Conservation (phyloP, 1,140 invertebrate genomes). For the Drosophila virilis region DNA sequence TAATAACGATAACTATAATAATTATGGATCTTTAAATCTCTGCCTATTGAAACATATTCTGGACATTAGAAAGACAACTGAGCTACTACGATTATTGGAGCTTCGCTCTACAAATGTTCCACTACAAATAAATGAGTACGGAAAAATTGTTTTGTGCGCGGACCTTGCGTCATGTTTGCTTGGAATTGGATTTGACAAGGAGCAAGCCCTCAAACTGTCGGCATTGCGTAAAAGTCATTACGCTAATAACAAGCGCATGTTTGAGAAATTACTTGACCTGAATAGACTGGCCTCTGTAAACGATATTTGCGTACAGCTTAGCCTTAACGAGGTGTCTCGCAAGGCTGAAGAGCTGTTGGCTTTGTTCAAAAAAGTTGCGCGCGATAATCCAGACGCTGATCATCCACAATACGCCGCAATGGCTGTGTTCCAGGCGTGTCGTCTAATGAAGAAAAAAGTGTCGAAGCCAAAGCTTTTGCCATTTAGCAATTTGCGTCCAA, state of each 20-base stretch:
- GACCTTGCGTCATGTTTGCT: conserved; percentile 67
- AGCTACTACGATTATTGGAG: conserved; percentile 71
- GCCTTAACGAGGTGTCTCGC: conserved; percentile 75
- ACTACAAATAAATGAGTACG: conserved; percentile 78
- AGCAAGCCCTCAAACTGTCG: conserved; percentile 82
- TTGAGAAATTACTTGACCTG: conserved; percentile 84
- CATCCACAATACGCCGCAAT: conserved; percentile 85
- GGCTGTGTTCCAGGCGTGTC: conserved; percentile 84
- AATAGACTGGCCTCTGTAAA: conserved; percentile 79
- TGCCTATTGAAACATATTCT: too few species aligned
- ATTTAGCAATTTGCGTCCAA: conserved; percentile 82
- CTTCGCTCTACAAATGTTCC: conserved; percentile 74
- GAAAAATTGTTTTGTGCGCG: conserved; percentile 74
- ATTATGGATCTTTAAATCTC: too few species aligned
- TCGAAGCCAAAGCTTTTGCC: conserved; percentile 78
- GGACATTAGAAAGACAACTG: conserved; percentile 69
- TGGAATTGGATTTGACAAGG: conserved; percentile 75
- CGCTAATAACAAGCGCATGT: conserved; percentile 82
- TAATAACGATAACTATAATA: not conserved
- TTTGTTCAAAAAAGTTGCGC: conserved; percentile 65
- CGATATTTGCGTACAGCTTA: conserved; percentile 84
- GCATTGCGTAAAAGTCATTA: conserved; percentile 81
- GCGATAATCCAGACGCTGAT: conserved; percentile 61
- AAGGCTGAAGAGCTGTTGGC: conserved; percentile 78
- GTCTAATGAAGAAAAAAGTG: conserved; percentile 78